These are phyloP conservation scores for Neoitamus cyanurus DNA, from an alignment of 2,888 invertebrate species.

Conservation along the genomic window DNA sequence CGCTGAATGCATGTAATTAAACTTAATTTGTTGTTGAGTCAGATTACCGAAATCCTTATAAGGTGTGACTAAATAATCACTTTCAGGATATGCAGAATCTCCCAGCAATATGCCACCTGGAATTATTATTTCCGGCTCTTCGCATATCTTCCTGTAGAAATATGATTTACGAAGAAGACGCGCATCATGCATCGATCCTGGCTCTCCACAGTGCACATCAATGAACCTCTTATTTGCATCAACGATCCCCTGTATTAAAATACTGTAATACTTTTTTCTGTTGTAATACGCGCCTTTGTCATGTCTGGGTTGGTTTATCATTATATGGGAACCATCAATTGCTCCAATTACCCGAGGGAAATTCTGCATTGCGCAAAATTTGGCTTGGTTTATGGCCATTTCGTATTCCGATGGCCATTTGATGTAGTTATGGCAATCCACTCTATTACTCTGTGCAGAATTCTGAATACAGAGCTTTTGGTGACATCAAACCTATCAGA, in stretches of 20 bases:
- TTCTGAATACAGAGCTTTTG: not conserved
- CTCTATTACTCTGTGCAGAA: not conserved
- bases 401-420: conserved; percentile 50
- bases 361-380: conserved; percentile 41
- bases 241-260: conserved; percentile 56
- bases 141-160: conserved; percentile 38
- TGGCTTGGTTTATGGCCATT: not conserved
- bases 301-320: conserved; percentile 52
- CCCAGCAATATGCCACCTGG: conserved; percentile 53
- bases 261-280: conserved; percentile 52
- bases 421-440: conserved; percentile 35
- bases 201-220: conserved; percentile 56
- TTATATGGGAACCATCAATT: conserved; percentile 54
- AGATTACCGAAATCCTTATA: conserved; percentile 57
- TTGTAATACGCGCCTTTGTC: conserved; percentile 53
- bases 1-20: conserved; percentile 56
- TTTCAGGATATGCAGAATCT: conserved; percentile 57
- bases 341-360: conserved; percentile 53
- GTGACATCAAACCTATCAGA: not conserved
- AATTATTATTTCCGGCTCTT: conserved; percentile 23
- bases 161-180: conserved; percentile 54
- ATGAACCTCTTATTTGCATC: conserved; percentile 55
- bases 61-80: conserved; percentile 55
- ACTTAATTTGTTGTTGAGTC: conserved; percentile 55
- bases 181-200: conserved; percentile 56